phyloP scores from a whole-genome alignment of 2,888 invertebrate species.

The Aporophyla lueneburgensis region DNA sequence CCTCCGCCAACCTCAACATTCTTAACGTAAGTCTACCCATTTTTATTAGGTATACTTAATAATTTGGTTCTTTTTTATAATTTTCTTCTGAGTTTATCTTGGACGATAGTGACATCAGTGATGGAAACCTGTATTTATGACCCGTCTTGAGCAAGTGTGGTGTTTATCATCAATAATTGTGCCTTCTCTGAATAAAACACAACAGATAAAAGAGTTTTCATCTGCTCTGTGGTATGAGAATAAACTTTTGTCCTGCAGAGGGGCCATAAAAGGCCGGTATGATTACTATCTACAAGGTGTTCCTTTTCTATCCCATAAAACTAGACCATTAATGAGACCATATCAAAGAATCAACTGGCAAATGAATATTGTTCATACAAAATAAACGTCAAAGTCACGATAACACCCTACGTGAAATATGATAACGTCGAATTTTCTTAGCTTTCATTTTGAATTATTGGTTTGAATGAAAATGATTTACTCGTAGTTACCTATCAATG shows the following conservation, averaged over 20 bases:
- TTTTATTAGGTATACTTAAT: neutral
- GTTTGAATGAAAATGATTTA: no score
- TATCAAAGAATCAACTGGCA: no score
- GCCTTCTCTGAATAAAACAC: neutral
- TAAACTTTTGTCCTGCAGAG: neutral
- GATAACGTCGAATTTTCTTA: no score
- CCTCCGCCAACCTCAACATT: conserved; percentile 94
- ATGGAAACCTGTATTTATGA: neutral
- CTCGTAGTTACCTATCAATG: no score
- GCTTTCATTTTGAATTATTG: no score
- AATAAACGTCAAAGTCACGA: no score
- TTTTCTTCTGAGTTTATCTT: neutral
- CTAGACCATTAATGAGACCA: no score
- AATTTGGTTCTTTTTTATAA: neutral
- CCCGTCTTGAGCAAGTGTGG: neutral
- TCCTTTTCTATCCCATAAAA: no score
- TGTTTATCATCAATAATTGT: neutral
- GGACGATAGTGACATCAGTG: neutral
- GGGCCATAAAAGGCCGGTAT: no score
- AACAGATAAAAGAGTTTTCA: no score
- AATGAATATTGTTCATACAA: no score
- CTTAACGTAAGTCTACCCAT: conserved; percentile 71
- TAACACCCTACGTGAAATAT: no score
- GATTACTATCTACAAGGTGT: neutral
- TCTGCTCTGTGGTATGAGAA: neutral